phyloP scores from a whole-genome alignment of 2,113 vertebrate genomes.

The Pelecanus crispus region DNA sequence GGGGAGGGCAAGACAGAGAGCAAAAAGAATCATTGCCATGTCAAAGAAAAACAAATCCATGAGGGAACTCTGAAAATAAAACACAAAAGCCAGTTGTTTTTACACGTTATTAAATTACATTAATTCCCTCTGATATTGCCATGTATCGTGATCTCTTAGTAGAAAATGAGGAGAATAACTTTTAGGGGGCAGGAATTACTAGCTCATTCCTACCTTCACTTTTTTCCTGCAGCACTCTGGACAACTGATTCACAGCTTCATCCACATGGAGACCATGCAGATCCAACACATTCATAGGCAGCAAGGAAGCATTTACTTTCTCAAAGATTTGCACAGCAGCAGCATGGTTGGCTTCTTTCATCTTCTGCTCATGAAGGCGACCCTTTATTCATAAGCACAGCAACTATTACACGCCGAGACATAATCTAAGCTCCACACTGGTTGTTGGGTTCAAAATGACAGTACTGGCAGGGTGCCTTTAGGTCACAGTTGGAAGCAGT shows the following conservation, averaged over 20 bases:
- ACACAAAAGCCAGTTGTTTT: not conserved
- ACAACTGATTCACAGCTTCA: constrained; percentile 86
- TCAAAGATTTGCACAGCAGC: constrained; percentile 91
- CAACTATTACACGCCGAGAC: not conserved
- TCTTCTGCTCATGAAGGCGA: constrained; percentile 86
- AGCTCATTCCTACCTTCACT: constrained; percentile 74
- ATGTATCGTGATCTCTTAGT: not conserved
- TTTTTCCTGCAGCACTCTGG: constrained; percentile 83
- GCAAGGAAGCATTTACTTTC: constrained; percentile 84
- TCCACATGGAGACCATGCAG: constrained; percentile 94
- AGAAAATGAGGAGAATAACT: not conserved
- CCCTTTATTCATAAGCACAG: constrained; percentile 76
- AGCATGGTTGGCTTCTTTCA: constrained; percentile 90
- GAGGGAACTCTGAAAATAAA: not conserved
- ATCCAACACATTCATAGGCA: constrained; percentile 92
- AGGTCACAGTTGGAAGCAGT: not conserved
- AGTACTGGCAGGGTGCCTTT: not conserved
- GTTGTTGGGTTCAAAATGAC: not conserved
- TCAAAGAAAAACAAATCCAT: not conserved
- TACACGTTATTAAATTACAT: not conserved
- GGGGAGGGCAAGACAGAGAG: not conserved
- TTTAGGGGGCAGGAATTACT: not conserved
- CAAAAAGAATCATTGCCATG: not conserved
- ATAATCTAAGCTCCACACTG: not conserved
- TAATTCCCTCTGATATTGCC: not conserved